A percentile compares a stretch with the other conserved stretches of the same genome.
These are phyloP conservation scores for Sander lucioperca DNA, from an alignment of 2,113 vertebrate species.

Conservation along the genomic window DNA sequence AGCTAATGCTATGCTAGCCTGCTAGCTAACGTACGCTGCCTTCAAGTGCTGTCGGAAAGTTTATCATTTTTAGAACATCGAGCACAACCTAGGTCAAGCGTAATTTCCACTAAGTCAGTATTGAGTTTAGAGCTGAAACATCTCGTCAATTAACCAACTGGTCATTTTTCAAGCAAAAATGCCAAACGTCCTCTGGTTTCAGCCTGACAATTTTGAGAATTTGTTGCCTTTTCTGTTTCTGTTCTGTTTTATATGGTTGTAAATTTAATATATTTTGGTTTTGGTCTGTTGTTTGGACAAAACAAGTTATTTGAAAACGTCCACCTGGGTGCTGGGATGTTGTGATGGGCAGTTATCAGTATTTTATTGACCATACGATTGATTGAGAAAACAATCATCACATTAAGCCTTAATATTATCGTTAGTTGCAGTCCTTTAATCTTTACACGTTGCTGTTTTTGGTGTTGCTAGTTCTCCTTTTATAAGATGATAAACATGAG, in stretches of 20 bases:
- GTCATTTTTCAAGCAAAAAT: not conserved
- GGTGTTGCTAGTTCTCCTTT: not conserved
- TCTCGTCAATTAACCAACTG: not conserved
- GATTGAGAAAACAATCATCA: not conserved
- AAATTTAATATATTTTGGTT: not conserved
- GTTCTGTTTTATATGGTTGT: too few species aligned
- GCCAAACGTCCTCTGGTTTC: not conserved
- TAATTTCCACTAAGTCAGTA: not conserved
- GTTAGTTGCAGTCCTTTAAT: not conserved
- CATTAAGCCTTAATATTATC: too few species aligned
- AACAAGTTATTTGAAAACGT: not conserved
- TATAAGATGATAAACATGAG: not conserved
- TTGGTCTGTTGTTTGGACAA: not conserved
- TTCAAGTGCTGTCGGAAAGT: conserved; percentile 23
- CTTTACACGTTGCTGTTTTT: too few species aligned
- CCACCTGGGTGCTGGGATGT: not conserved
- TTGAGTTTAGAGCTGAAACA: not conserved
- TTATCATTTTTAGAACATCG: not conserved
- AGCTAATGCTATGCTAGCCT: conserved; percentile 27
- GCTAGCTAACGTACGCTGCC: conserved; percentile 26
- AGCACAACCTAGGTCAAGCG: not conserved
- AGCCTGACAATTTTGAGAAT: not conserved
- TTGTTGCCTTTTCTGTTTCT: too few species aligned
- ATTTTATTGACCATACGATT: not conserved
- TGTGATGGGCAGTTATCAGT: not conserved